Evolutionary conservation across 2,797 vertebrate genomes (phyloP).

Genomic region (Onychomys arenicola): DNA sequence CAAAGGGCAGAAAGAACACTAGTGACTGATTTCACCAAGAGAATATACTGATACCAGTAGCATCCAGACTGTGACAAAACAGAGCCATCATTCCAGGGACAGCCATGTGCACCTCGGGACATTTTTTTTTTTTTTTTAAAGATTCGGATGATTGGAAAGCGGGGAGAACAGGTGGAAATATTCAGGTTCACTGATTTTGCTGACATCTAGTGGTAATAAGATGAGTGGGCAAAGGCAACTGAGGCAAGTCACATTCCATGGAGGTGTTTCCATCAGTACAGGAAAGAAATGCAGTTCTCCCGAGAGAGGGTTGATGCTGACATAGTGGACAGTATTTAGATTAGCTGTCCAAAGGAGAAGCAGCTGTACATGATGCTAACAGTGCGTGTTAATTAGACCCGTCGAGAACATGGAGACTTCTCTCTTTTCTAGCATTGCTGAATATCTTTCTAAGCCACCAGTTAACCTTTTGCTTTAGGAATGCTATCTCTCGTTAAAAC

Average conservation of each 20-base stretch:
- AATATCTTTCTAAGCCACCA: not conserved
- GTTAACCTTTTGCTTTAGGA: not conserved
- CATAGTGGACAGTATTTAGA: not conserved
- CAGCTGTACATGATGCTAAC: not conserved
- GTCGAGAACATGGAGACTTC: not conserved
- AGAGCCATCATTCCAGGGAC: not conserved
- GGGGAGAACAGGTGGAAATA: not conserved
- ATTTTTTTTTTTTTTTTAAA: not conserved
- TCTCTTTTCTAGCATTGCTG: not conserved
- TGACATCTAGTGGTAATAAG: not conserved
- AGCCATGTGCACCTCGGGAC: not conserved
- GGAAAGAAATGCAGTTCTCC: not conserved
- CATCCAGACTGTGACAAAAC: not conserved
- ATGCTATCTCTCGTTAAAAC: not conserved
- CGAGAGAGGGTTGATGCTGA: not conserved
- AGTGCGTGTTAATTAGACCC: not conserved
- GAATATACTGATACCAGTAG: not conserved
- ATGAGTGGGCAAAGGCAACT: not conserved
- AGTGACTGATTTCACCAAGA: not conserved
- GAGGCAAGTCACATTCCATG: not conserved
- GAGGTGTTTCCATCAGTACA: not conserved
- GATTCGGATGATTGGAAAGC: not conserved
- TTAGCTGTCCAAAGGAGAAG: not conserved
- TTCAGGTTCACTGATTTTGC: not conserved
- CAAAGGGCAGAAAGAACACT: not conserved